Percentiles rank a stretch among this genome's conserved stretches.
These are phyloP conservation scores for Drosophila acutilabella DNA, from an alignment of 2,888 invertebrate genomes.

Conservation along the genomic window DNA sequence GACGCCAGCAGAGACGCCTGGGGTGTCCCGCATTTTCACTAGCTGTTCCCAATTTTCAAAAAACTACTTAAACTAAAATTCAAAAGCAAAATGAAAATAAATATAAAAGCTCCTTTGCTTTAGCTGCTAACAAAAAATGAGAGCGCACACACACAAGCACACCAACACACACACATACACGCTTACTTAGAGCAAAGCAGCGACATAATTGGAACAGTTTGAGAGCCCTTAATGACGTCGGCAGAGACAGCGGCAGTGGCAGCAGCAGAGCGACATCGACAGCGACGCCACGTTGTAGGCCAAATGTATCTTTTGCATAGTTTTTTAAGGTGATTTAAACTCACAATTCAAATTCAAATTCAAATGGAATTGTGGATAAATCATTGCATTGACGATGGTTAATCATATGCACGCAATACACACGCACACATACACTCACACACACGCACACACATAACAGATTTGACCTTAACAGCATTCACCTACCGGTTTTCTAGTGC, in stretches of 20 bases:
- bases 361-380: constrained; percentile 45
- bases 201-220: constrained; percentile 78
- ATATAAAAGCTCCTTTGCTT: constrained; percentile 58
- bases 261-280: constrained; percentile 17
- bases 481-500: constrained; percentile 75
- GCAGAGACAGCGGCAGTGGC: constrained; percentile 30
- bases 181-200: constrained; percentile 47
- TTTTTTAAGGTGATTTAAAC: constrained; percentile 46
- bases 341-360: constrained; percentile 66
- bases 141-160: constrained; percentile 54
- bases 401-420: constrained; percentile 58
- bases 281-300: constrained; percentile 55
- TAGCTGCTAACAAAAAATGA: constrained; percentile 59
- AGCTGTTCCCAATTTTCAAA: constrained; percentile 56
- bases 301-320: constrained; percentile 64
- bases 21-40: constrained; percentile 75
- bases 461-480: constrained; percentile 75
- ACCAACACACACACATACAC: constrained; percentile 42
- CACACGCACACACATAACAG: constrained; percentile 64
- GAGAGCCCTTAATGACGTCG: constrained; percentile 78
- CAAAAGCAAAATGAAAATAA: constrained; percentile 48
- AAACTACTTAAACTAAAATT: constrained; percentile 38
- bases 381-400: constrained; percentile 43
- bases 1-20: constrained; percentile 47
- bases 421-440: constrained; percentile 55